phyloP scores from a whole-genome alignment of 2,797 vertebrate species.

The Chiroxiphia lanceolata region DNA sequence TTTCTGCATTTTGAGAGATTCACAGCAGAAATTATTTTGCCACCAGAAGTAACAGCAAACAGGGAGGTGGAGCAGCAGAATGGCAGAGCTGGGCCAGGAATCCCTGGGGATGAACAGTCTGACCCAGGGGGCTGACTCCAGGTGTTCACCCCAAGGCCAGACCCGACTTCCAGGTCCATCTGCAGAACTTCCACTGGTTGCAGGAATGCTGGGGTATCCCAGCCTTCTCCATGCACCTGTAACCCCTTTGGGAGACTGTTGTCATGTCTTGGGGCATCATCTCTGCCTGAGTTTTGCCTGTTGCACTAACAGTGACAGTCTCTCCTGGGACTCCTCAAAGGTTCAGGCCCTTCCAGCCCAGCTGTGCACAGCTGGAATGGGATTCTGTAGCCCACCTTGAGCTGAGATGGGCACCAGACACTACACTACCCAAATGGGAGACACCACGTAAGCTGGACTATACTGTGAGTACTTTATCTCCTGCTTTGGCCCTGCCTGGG shows the following conservation, averaged over 20 bases:
- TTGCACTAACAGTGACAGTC: neutral
- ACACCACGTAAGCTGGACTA: neutral
- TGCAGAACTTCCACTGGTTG: neutral
- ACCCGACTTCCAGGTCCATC: neutral
- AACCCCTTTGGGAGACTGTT: neutral
- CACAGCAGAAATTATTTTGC: neutral
- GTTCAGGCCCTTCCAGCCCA: neutral
- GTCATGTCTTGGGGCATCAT: neutral
- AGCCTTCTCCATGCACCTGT: neutral
- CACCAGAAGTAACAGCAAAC: neutral
- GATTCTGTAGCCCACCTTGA: neutral
- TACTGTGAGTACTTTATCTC: constrained; percentile 14
- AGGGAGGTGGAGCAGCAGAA: neutral
- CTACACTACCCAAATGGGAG: neutral
- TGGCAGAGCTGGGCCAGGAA: neutral
- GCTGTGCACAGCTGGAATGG: neutral
- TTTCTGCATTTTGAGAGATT: neutral
- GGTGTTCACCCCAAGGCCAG: neutral
- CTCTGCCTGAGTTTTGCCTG: neutral
- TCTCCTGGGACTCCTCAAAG: neutral
- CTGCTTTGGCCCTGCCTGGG: neutral
- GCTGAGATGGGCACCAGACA: neutral
- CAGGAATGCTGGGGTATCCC: neutral
- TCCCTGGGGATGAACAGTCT: too few species aligned
- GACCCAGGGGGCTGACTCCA: neutral